A percentile compares a stretch with the other conserved stretches of the same genome.
phyloP scores from a whole-genome alignment of 2,113 vertebrate species.

The Alexandromys fortis region DNA sequence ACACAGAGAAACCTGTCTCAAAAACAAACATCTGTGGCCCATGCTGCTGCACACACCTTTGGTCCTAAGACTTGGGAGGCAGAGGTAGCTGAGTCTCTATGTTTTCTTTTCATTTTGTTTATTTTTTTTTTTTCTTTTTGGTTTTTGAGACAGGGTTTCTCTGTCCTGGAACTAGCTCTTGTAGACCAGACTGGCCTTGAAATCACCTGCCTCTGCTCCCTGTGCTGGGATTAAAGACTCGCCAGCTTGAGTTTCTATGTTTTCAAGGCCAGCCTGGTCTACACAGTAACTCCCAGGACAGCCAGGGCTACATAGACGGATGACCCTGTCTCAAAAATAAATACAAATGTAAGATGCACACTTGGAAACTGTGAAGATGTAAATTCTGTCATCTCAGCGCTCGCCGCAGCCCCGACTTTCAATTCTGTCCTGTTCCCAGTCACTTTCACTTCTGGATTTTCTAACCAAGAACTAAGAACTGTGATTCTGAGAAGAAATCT shows the following conservation, averaged over 20 bases:
- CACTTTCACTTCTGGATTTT: slow-evolving; percentile 80
- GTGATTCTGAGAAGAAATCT: slow-evolving; percentile 41
- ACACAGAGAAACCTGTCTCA: neutral
- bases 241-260: no score
- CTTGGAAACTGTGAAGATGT: slow-evolving; percentile 55
- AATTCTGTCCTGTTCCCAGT: slow-evolving; percentile 68
- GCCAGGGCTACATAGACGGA: neutral
- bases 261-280: neutral
- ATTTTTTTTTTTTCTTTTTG: no score
- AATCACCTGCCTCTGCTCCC: no score
- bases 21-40: neutral
- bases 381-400: slow-evolving; percentile 37
- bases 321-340: neutral
- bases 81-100: no score
- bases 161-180: no score
- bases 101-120: no score
- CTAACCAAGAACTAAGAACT: slow-evolving; percentile 61
- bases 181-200: no score
- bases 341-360: slow-evolving; percentile 44
- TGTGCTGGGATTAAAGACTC: accelerated
- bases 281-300: neutral
- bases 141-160: no score
- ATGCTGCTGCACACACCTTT: neutral
- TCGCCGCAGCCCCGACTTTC: slow-evolving; percentile 42
- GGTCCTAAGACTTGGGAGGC: neutral